Evolutionary conservation across 2,113 vertebrate genomes (phyloP), one percentile per base, ranked within the genome.

Genomic region (Phrynosoma platyrhinos): DNA sequence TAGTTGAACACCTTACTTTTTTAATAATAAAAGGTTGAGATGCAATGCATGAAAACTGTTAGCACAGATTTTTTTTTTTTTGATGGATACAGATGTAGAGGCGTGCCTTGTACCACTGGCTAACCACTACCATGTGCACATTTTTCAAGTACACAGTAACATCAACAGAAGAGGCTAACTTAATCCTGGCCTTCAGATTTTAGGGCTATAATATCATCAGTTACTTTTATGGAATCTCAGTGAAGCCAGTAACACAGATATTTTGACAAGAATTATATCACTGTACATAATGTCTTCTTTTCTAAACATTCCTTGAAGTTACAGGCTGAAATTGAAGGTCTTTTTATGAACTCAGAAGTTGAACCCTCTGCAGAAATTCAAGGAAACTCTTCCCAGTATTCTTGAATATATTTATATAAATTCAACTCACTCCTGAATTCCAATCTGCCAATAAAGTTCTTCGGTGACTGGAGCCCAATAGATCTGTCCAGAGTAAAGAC

Each of bases 371-470:
- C 3, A n/a, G 25, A 55, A 27, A 79, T n/a, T 25, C 4, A 55
- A 2, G 47, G 47, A 23, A 68, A 18, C 2, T n/a, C 40, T 78
- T 42, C 25, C 32, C 58, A 36, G 1, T 5, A 47, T 6, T 1
- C 12, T 64, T n/a, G 6, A 47, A 74, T 42, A n/a, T 6, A 21
- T 58, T 53, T 71, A 62, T 74, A 23, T 20, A 66, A 64, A 18
- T 9, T 32, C 16, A 58, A 88, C 95, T 93, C 83, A 95, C 90
- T 91, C 89, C 81, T 94, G 42, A 18, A 95, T 93, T 79, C 42
- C 90, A 82, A 92, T 89, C 88, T 95, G 94, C 94, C 95, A 95
- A 77, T 94, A 95, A 16, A 93, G 9, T 76, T 95, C 85, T 80
- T 64, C 53, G 23, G 92, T 92, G n/a, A 95, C 94, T 2, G 94